These are phyloP conservation scores for Listronotus bonariensis DNA, from an alignment of 1,140 invertebrate genomes.

Conservation along the genomic window DNA sequence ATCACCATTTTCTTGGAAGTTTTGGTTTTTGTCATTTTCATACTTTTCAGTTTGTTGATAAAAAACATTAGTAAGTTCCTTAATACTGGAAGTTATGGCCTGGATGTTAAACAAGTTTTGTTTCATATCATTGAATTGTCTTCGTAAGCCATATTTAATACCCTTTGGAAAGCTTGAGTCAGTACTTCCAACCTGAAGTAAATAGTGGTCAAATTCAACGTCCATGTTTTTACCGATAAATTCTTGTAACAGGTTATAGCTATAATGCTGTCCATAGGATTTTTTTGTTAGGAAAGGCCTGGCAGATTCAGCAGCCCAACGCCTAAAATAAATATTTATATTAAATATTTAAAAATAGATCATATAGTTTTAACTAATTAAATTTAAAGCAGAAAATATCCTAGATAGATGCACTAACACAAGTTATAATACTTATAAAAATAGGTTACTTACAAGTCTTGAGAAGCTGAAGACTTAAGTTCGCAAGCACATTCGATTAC, in stretches of 20 bases:
- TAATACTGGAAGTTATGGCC: constrained; percentile 58
- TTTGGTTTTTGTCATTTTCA: constrained; percentile 12
- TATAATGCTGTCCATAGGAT: constrained; percentile 59
- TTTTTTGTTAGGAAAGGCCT: constrained; percentile 60
- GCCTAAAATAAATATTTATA: constrained; percentile 57
- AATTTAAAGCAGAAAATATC: no score
- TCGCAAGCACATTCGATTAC: constrained; percentile 60
- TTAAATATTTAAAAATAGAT: no score
- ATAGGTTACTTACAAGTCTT: no score
- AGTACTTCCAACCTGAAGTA: constrained; percentile 60
- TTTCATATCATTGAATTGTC: constrained; percentile 55
- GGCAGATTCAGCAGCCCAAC: constrained; percentile 62
- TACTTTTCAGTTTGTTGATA: constrained; percentile 30
- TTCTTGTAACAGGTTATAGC: constrained; percentile 56
- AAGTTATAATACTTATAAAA: no score
- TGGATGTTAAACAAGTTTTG: constrained; percentile 37
- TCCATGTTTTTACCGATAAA: constrained; percentile 56
- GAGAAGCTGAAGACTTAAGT: no score
- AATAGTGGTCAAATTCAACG: constrained; percentile 52
- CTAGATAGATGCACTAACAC: no score
- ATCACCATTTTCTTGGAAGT: constrained; percentile 36
- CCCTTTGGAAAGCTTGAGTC: constrained; percentile 61
- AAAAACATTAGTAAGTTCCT: constrained; percentile 57
- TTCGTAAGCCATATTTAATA: constrained; percentile 52
- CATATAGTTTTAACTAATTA: no score